Conservation (phyloP, 2,888 invertebrate species). For the Coecobrya sp. region DNA sequence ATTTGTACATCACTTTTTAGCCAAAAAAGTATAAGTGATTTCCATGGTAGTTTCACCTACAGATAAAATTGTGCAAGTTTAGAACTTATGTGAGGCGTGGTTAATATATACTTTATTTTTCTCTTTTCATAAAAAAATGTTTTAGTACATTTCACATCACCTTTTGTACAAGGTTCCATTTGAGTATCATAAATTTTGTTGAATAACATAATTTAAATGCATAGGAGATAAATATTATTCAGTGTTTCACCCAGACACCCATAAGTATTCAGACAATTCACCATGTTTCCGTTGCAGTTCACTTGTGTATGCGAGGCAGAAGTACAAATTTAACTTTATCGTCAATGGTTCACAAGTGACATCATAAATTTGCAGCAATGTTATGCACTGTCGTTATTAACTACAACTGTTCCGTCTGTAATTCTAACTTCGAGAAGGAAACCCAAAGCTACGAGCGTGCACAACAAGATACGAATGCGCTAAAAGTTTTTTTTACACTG, state of each 20-base stretch:
- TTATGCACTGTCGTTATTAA: background rate
- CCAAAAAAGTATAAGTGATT: too few relatives aligned
- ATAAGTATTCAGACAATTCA: slow-evolving; percentile 2
- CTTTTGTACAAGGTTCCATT: background rate
- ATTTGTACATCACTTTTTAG: too few relatives aligned
- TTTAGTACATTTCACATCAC: background rate
- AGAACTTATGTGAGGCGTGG: too few relatives aligned
- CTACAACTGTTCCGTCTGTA: background rate
- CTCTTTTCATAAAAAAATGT: background rate
- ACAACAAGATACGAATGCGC: background rate
- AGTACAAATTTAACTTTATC: background rate
- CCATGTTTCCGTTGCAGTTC: background rate
- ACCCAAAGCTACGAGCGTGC: background rate
- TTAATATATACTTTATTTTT: too few relatives aligned
- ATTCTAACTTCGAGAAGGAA: background rate
- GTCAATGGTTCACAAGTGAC: background rate
- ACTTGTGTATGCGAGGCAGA: background rate
- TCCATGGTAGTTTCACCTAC: too few relatives aligned
- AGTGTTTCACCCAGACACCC: background rate
- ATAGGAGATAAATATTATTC: background rate
- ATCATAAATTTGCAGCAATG: background rate
- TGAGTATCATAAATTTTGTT: background rate
- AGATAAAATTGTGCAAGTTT: too few relatives aligned
- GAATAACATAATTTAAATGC: slow-evolving; percentile 6
- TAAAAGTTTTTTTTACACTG: background rate